A percentile compares a stretch with the other conserved stretches of the same genome.
Evolutionary conservation across 2,113 vertebrate species (phyloP).

Genomic region (Gallinago undulata): DNA sequence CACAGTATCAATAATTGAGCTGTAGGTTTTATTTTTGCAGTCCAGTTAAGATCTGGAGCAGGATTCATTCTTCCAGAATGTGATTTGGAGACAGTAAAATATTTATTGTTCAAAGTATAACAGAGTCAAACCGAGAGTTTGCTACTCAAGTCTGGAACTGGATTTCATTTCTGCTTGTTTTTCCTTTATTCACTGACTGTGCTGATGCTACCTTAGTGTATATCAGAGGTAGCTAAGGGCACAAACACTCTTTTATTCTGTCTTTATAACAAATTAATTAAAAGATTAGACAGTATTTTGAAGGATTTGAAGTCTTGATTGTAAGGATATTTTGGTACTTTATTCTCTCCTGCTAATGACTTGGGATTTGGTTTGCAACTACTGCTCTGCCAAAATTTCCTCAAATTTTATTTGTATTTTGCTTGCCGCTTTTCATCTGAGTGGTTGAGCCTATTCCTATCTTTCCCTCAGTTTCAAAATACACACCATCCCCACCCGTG

Average conservation of each 20-base stretch:
- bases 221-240: background rate
- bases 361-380: background rate
- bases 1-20: slow-evolving; percentile 51
- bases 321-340: background rate
- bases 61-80: background rate
- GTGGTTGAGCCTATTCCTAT: background rate
- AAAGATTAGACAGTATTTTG: background rate
- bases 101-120: slow-evolving; percentile 22
- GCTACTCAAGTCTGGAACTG: background rate
- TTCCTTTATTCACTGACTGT: background rate
- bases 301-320: background rate
- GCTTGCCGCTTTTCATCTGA: background rate
- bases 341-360: background rate
- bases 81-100: background rate
- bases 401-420: background rate
- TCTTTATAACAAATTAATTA: background rate
- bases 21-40: slow-evolving; percentile 43
- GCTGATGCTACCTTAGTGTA: background rate
- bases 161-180: background rate
- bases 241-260: background rate
- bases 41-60: slow-evolving; percentile 11
- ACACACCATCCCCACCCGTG: background rate
- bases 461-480: background rate
- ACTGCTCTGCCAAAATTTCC: background rate
- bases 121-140: background rate